These are phyloP conservation scores for Drosophila rubida DNA, from an alignment of 2,888 invertebrate genomes.

Conservation along the genomic window DNA sequence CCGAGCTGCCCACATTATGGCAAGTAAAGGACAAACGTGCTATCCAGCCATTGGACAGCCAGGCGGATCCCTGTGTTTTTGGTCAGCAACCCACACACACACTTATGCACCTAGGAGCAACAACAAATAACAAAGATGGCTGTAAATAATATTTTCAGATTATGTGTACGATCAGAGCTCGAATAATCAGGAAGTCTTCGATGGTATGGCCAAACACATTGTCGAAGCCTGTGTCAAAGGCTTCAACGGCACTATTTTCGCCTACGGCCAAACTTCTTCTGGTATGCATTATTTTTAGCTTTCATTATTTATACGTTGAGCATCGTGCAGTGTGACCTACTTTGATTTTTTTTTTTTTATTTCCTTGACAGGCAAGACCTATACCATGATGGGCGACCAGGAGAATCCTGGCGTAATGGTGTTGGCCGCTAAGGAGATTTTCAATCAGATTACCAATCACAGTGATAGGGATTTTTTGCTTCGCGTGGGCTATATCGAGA, in stretches of 20 bases:
- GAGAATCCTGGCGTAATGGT: slow-evolving; percentile 91
- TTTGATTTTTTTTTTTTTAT: not conserved
- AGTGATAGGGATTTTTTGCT: slow-evolving; percentile 91
- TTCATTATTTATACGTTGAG: not conserved
- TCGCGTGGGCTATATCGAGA: slow-evolving; percentile 93
- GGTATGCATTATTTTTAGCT: slow-evolving; percentile 85
- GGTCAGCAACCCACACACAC: slow-evolving; percentile 80
- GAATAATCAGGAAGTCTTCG: slow-evolving; percentile 88
- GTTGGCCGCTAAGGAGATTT: slow-evolving; percentile 89
- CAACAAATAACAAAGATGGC: slow-evolving; percentile 27
- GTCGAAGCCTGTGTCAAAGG: slow-evolving; percentile 90
- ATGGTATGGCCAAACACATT: slow-evolving; percentile 89
- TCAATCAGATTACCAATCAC: slow-evolving; percentile 87
- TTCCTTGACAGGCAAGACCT: slow-evolving; percentile 87
- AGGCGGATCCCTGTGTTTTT: slow-evolving; percentile 85
- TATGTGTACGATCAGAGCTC: slow-evolving; percentile 88
- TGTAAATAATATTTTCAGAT: slow-evolving; percentile 86
- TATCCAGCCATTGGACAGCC: slow-evolving; percentile 87
- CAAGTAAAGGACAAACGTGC: slow-evolving; percentile 86
- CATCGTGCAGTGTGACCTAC: not conserved
- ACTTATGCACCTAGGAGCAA: not conserved
- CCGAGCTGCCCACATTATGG: slow-evolving; percentile 88
- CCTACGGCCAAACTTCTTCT: slow-evolving; percentile 96
- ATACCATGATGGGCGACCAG: slow-evolving; percentile 92
- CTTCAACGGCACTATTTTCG: slow-evolving; percentile 95